Conservation (phyloP, 1,140 invertebrate genomes). For the Drosophila persimilis region DNA sequence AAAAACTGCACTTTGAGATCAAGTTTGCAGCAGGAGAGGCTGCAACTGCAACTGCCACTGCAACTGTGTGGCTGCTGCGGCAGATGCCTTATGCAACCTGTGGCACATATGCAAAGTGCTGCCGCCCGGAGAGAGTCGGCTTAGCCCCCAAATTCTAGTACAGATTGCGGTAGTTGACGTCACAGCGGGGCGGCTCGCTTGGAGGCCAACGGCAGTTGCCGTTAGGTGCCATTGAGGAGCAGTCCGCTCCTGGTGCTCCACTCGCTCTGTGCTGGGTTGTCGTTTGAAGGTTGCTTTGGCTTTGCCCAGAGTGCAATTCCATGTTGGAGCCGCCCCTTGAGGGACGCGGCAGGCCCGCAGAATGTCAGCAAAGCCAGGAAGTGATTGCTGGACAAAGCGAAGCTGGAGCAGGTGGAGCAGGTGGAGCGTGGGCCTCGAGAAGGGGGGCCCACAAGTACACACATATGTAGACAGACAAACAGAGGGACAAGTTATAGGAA, state of each 20-base stretch:
- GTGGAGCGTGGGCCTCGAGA: too few species aligned
- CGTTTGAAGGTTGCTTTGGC: too few species aligned
- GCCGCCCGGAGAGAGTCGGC: slow-evolving; percentile 27
- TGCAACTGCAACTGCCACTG: slow-evolving; percentile 3
- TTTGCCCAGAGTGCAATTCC: neutral
- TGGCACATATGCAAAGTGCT: neutral
- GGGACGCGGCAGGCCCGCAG: slow-evolving; percentile 12
- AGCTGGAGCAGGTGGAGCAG: neutral
- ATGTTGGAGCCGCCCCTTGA: neutral
- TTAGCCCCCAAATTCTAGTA: slow-evolving; percentile 36
- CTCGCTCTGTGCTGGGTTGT: too few species aligned
- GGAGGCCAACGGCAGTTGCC: slow-evolving; percentile 23
- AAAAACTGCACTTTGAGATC: slow-evolving; percentile 3
- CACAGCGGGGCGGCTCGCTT: slow-evolving; percentile 18
- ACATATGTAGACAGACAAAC: too few species aligned
- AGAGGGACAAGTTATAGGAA: neutral
- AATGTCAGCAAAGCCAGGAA: slow-evolving; percentile 39
- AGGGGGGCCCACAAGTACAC: too few species aligned
- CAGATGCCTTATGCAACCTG: slow-evolving; percentile 40
- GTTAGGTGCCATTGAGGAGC: slow-evolving; percentile 6
- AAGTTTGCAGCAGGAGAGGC: slow-evolving; percentile 4
- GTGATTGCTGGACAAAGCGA: slow-evolving; percentile 3
- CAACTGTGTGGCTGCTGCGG: neutral
- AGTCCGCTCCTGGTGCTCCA: neutral
- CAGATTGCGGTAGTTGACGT: slow-evolving; percentile 58